phyloP scores from a whole-genome alignment of 2,797 vertebrate species.

The Chaunax sp. region DNA sequence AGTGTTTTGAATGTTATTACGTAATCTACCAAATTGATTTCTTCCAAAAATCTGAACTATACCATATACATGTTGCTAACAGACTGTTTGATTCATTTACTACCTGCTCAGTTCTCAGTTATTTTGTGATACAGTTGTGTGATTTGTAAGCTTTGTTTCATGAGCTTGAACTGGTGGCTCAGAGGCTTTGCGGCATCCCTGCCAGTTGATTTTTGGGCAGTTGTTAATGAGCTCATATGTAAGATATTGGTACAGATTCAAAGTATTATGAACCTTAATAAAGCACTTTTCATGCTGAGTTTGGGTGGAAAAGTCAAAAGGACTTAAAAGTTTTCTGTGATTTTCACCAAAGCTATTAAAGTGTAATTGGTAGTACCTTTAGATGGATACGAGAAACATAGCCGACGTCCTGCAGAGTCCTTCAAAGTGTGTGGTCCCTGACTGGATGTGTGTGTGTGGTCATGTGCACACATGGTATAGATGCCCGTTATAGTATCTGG shows the following conservation, averaged over 20 bases:
- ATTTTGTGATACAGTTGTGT: constrained; percentile 52
- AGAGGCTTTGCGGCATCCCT: constrained; percentile 37
- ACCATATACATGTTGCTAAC: constrained; percentile 39
- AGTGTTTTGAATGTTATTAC: constrained; percentile 66
- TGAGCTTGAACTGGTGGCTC: constrained; percentile 34
- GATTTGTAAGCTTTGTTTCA: constrained; percentile 53
- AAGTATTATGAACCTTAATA: constrained; percentile 64
- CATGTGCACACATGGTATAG: constrained; percentile 59
- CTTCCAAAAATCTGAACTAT: constrained; percentile 51
- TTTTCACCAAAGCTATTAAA: constrained; percentile 82
- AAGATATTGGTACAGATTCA: constrained; percentile 52
- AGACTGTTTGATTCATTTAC: constrained; percentile 34
- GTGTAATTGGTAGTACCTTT: constrained; percentile 72
- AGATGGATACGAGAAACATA: constrained; percentile 57
- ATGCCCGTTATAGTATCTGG: constrained; percentile 70
- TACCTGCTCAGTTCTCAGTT: constrained; percentile 28
- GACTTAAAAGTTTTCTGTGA: constrained; percentile 32
- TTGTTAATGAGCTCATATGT: constrained; percentile 55
- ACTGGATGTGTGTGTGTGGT: constrained; percentile 35
- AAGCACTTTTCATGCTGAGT: constrained; percentile 72
- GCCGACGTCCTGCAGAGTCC: constrained; percentile 63
- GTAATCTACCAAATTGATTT: constrained; percentile 65
- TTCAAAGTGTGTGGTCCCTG: constrained; percentile 55
- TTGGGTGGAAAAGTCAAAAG: constrained; percentile 36
- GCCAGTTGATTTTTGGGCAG: constrained; percentile 21